A percentile compares a stretch with the other conserved stretches of the same genome.
Evolutionary conservation across 2,797 vertebrate genomes (phyloP).

Genomic region (Rhynchotus rufescens): DNA sequence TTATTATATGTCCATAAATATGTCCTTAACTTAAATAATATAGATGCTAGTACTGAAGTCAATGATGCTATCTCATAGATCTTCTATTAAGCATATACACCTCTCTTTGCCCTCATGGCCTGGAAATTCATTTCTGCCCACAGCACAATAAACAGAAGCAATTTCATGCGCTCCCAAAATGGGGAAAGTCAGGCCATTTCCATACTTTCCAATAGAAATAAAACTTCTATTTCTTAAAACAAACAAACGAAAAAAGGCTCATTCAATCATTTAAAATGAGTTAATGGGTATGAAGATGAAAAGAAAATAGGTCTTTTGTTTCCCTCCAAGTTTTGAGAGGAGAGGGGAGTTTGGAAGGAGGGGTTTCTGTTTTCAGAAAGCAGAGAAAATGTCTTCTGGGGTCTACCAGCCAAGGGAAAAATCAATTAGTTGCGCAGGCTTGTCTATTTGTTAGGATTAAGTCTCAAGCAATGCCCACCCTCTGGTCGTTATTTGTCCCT

Average conservation of each 20-base stretch:
- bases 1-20: neutral
- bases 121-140: neutral
- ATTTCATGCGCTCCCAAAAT: neutral
- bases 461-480: neutral
- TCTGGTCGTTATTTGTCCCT: neutral
- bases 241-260: neutral
- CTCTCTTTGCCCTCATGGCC: neutral
- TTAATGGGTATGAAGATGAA: neutral
- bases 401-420: constrained; percentile 12
- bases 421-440: neutral
- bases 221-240: neutral
- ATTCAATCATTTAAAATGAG: neutral
- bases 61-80: neutral
- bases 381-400: neutral
- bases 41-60: neutral
- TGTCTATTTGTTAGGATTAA: neutral
- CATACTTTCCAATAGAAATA: neutral
- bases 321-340: neutral
- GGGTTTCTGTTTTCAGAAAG: neutral
- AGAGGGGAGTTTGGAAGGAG: neutral
- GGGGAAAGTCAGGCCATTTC: accelerated
- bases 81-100: neutral
- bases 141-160: neutral
- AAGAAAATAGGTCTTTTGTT: neutral
- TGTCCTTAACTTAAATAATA: neutral